Evolutionary conservation across 2,113 vertebrate species (phyloP), one percentile per base, ranked within the genome.

Genomic region (Lamprotornis superbus): DNA sequence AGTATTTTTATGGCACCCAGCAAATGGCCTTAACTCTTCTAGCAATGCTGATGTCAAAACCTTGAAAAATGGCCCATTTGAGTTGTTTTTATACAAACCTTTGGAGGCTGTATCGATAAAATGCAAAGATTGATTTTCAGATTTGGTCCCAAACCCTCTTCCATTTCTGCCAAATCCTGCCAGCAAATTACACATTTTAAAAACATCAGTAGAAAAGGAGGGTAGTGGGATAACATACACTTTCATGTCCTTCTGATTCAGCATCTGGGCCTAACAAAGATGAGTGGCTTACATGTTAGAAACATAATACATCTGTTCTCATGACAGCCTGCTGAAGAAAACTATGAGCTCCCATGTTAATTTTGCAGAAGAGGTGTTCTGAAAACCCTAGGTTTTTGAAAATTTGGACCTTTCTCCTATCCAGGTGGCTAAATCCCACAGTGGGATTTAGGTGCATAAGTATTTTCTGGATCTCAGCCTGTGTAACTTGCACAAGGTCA

Each of bases 1-100:
- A 95, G 75, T 77, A 87, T 95, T 91, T 95, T 96, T 93, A 92
- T 71, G 49, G 15, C 63, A 88, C 22, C 3, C 71, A 56, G 35
- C 20, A 94, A 93, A 94, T 75, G 52, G 22, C 52, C 63, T 95
- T 94, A 95, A 93, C 85, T 74, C 84, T 88, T 93, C 92, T 82
- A 92, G 63, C 55, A 55, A n/a, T 85, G 23, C 27, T 70, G 24
- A 68, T 94, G 28, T 59, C 69, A 91, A 68, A 61, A 78, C 53
- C 42, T 78, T 75, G 42, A 90, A 85, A 89, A 85, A 50, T n/a
- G 22, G 37, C 39, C 42, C n/a, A 49, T 70, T 35, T 76, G 74
- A 79, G 40, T 4, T 39, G 33, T 12, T 82, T 75, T 74, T 52
- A 56, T 23, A 27, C 12, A 88, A 74, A 76, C 2, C 7, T 69